Conservation (phyloP, 2,113 vertebrate species). For the Atrichornis clamosus region DNA sequence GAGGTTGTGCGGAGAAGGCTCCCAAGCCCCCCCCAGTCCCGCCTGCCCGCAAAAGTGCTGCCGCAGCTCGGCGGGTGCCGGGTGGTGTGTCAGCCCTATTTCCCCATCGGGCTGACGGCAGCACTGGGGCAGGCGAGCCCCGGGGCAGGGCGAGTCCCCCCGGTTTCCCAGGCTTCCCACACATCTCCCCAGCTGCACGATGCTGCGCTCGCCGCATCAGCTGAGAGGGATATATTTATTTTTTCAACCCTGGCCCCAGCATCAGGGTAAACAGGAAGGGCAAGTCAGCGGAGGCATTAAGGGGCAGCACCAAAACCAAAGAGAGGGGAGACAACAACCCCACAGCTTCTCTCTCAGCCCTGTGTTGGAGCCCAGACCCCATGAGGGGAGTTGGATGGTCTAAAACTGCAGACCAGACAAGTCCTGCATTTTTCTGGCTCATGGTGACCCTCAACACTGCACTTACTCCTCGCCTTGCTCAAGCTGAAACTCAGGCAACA, state of each 20-base stretch:
- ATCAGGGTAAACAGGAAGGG: background rate
- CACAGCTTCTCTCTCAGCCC: background rate
- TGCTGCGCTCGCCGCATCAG: background rate
- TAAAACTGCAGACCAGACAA: too few relatives aligned
- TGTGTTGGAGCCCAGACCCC: accelerated
- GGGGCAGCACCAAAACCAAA: background rate
- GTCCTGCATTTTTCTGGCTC: background rate
- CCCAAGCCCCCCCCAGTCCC: accelerated
- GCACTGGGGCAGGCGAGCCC: background rate
- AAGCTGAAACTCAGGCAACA: background rate
- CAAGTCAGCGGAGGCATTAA: background rate
- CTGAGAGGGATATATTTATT: background rate
- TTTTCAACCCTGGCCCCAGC: background rate
- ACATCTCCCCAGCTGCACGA: background rate
- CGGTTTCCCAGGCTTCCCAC: background rate
- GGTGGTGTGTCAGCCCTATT: background rate
- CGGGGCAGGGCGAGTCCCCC: background rate
- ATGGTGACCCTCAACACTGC: accelerated
- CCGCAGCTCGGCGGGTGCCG: accelerated
- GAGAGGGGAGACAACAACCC: background rate
- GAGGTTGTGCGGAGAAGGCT: accelerated
- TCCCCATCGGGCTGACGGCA: background rate
- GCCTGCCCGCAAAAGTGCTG: background rate
- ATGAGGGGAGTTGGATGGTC: accelerated
- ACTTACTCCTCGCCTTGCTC: accelerated